Evolutionary conservation across 2,888 invertebrate genomes (phyloP).

Genomic region (Diarsia mendica): DNA sequence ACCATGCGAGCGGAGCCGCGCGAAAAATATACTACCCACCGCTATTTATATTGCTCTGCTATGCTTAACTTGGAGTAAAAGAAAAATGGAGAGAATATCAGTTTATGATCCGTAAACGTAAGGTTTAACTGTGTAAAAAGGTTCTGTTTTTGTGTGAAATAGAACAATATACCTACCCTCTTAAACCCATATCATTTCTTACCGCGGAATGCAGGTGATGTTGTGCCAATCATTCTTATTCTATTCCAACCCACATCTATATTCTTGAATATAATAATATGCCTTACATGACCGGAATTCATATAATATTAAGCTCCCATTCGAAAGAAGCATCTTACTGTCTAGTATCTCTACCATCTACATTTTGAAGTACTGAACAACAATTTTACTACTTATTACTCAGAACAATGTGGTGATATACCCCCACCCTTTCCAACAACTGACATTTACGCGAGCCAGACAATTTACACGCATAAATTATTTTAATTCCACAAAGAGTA

Average conservation of each 20-base stretch:
- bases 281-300: not conserved
- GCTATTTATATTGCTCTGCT: conserved; percentile 58
- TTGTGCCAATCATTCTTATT: not conserved
- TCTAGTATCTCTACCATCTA: not conserved
- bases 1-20: conserved; percentile 55
- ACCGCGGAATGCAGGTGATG: not conserved
- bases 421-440: conserved; percentile 20
- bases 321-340: not conserved
- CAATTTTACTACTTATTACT: conserved; percentile 38
- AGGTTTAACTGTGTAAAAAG: conserved; percentile 42
- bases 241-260: not conserved
- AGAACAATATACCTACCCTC: not conserved
- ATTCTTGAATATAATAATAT: not conserved
- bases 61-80: conserved; percentile 59
- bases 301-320: not conserved
- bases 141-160: conserved; percentile 32
- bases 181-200: not conserved
- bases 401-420: conserved; percentile 23
- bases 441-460: conserved; percentile 36
- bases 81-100: conserved; percentile 57
- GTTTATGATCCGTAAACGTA: conserved; percentile 58
- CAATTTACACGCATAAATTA: conserved; percentile 52
- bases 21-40: conserved; percentile 64
- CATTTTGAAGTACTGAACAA: not conserved
- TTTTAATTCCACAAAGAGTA: conserved; percentile 56